Base-by-base conservation (phyloP, 2,113 vertebrate genomes). In the Cervus canadensis region DNA sequence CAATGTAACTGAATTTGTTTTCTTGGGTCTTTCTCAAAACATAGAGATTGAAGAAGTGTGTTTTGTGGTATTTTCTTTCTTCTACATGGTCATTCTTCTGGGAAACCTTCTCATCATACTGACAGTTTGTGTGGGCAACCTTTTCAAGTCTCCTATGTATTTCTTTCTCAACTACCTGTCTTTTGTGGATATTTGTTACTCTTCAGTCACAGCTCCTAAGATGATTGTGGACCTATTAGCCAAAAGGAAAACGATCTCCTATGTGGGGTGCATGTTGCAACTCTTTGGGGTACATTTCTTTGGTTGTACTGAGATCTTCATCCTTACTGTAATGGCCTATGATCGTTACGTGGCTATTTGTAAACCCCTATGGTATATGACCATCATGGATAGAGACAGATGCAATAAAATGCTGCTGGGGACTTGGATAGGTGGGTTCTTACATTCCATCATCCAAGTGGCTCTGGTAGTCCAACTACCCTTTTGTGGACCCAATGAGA, bases 401-500 rank as follows among this genome's bases (percentile, higher is more conserved):
- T 98, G 97, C 57, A 94, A 50, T 67, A 96, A 85, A 33, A 87
- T 97, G 96, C n/a, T 98, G 16, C 16, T 97, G 57, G 87, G 93
- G 12, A 85, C 85, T 0, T 98, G 97, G 95, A 10, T 95, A 11
- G 87, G 95, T 17, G 95, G 97, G 1, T 97, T 98, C 40, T 2
- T 96, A 4, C 93, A 98, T 26, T 91, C 97, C 8, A 28, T 96
- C 17, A 81, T 97, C 15, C 81, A 97, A 56, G 95, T 96, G 59
- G 45, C 88, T 62, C 54, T 98, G 3, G 71, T 97, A 3, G 36
- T 91, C 2, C 93, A 89, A 2, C 60, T 98, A 17, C 86, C 91
- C 8, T 98, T 98, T 57, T 98, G 98, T 97, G 96, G 97, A 7
- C 97, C 97, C 62, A 98, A 85, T 76, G 96, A 95, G 85, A 97